Base-by-base conservation (phyloP, 2,113 vertebrate species). In the Bubo bubo region DNA sequence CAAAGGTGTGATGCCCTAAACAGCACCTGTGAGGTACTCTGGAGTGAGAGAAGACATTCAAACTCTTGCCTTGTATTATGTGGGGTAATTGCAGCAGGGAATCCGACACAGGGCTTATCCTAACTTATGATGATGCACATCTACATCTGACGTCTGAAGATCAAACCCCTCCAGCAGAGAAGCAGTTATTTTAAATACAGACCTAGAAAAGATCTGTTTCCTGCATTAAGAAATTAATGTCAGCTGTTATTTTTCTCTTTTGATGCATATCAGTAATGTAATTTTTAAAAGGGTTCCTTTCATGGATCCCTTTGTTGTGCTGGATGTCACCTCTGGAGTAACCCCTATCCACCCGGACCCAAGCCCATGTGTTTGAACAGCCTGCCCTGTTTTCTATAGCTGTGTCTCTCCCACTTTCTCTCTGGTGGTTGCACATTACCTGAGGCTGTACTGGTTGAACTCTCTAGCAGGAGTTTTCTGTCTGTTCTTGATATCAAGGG, bases 401-500 rank as follows among this genome's bases (percentile, higher is more conserved):
- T 62, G 12, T 9, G 0, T 39, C 30, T 77, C 37, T 76, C 45
- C 37, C n/a, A 10, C 10, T 67, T 91, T 75, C 80, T 94, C 76
- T 75, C 84, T 87, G 43, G 30, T 64, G 39, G 11, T 60, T 89
- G 70, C 43, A 60, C 52, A 15, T 85, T 92, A 92, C 95, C 86
- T 93, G 86, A 56, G 93, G 96, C 91, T 95, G 59, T 80, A 67
- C 22, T 43, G 50, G 55, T 10, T 92, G 88, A 80, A 90, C 79
- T 72, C 80, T 90, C 79, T 19, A 76, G 67, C 68, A 92, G 72
- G 59, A 93, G 70, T 68, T 94, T 95, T 93, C 76, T 94, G 26
- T 52, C 83, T 93, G 52, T 93, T 84, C 76, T 95, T 84, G 52
- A 47, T 92, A 39, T 17, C 97, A 96, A 91, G 94, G 92, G 90